These are phyloP conservation scores for Cephus pulcher DNA, from an alignment of 2,888 invertebrate species.

Conservation along the genomic window DNA sequence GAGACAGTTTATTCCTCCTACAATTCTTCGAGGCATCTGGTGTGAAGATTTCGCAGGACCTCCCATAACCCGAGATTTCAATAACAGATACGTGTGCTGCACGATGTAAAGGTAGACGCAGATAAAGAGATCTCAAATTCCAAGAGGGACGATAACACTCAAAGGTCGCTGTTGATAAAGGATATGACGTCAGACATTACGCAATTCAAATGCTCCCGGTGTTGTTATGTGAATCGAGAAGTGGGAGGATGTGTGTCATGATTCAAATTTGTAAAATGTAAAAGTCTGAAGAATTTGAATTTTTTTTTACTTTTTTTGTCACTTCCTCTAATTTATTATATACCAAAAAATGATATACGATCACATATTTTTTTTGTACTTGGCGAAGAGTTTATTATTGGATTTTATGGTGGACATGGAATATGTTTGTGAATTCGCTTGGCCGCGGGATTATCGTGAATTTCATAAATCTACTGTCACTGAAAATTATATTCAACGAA, in stretches of 20 bases:
- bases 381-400: neutral
- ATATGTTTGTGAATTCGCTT: neutral
- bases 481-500: neutral
- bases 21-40: neutral
- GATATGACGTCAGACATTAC: slow-evolving; percentile 14
- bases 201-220: slow-evolving; percentile 5
- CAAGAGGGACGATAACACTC: slow-evolving; percentile 11
- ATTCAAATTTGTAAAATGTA: neutral
- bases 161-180: slow-evolving; percentile 11
- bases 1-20: neutral
- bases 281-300: neutral
- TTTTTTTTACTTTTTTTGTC: neutral
- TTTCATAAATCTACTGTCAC: neutral
- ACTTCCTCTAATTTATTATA: neutral
- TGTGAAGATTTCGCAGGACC: slow-evolving; percentile 6
- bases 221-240: neutral
- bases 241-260: neutral
- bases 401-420: neutral
- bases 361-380: neutral
- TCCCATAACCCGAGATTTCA: slow-evolving; percentile 32
- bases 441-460: neutral
- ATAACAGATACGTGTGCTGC: slow-evolving; percentile 28
- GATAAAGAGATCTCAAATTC: slow-evolving; percentile 12
- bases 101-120: slow-evolving; percentile 1
- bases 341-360: neutral